Percentiles rank a stretch among this genome's conserved stretches.
Evolutionary conservation across 2,888 invertebrate species (phyloP).

Genomic region (Athalia circularis): DNA sequence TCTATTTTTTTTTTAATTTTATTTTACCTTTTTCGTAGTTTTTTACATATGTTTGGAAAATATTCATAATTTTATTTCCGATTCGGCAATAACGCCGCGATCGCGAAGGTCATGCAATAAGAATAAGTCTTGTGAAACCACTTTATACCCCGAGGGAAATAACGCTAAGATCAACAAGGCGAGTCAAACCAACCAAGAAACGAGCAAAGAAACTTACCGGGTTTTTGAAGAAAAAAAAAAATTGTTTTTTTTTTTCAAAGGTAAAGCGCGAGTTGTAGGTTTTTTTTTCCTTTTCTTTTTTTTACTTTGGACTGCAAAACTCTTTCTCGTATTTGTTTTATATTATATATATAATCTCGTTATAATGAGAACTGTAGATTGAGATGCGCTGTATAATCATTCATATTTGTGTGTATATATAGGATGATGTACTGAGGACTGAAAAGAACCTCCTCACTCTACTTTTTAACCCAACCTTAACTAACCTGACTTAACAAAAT

Average conservation of each 20-base stretch:
- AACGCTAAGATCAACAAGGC: slow-evolving; percentile 36
- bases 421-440: too few species aligned
- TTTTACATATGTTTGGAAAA: not conserved
- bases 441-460: too few species aligned
- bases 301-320: too few species aligned
- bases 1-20: not conserved
- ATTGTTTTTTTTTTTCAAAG: not conserved
- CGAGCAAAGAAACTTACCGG: slow-evolving; percentile 25
- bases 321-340: too few species aligned
- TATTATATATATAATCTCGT: too few species aligned
- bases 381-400: too few species aligned
- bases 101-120: not conserved
- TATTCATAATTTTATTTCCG: slow-evolving; percentile 23
- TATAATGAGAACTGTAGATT: too few species aligned
- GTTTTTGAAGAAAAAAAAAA: not conserved
- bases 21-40: not conserved
- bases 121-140: slow-evolving; percentile 8
- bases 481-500: not conserved
- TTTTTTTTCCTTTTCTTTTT: too few species aligned
- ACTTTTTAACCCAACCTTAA: too few species aligned
- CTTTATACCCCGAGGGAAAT: slow-evolving; percentile 30
- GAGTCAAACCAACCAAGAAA: not conserved
- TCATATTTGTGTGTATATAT: too few species aligned
- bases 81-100: not conserved
- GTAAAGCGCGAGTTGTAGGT: not conserved